Evolutionary conservation across 2,797 vertebrate genomes (phyloP), one percentile per base, ranked within the genome.

Genomic region (Trachops cirrhosus): DNA sequence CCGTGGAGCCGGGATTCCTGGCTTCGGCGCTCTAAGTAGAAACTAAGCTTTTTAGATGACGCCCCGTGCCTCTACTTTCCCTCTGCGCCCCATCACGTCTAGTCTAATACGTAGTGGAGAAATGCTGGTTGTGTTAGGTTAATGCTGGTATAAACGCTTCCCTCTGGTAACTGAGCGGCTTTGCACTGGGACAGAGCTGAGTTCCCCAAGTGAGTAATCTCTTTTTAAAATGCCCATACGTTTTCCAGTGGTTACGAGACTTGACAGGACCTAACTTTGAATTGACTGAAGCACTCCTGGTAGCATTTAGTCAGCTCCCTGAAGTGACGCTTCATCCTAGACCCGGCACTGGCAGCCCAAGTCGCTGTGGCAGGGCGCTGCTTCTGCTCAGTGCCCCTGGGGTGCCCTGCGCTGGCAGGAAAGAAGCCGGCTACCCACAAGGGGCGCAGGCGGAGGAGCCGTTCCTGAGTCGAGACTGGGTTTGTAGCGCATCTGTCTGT

Each of bases 191-290:
- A 92, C 78, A 93, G 90, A 52, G 75, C 70, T 71, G 48, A 97
- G 93, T 73, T 93, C 85, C 93, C 91, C 89, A n/a, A 92, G 90
- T 95, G 92, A 97, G 92, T 91, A 73, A 95, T 93, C 91, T 94
- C 68, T 91, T 88, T 94, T 95, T 95, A n/a, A 95, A 95, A 93
- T 86, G 82, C 79, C 79, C 6, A 3, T 91, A 39, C 0, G 1
- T 91, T 96, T 95, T 87, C 93, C 94, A 94, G 89, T 68, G 87
- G 50, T 92, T 95, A 62, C 5, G 1, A 91, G 91, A 93, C 92
- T 89, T 96, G 94, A 96, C 86, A 95, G 92, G 82, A 74, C 91
- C 95, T 86, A 80, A 93, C 90, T 94, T 88, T 64, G 88, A 93
- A 92, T 54, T 93, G 96, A 93, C 90, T 91, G 85, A 91, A 92